These are phyloP conservation scores for Thamnaconus septentrionalis DNA, from an alignment of 2,113 vertebrate genomes.

Conservation along the genomic window DNA sequence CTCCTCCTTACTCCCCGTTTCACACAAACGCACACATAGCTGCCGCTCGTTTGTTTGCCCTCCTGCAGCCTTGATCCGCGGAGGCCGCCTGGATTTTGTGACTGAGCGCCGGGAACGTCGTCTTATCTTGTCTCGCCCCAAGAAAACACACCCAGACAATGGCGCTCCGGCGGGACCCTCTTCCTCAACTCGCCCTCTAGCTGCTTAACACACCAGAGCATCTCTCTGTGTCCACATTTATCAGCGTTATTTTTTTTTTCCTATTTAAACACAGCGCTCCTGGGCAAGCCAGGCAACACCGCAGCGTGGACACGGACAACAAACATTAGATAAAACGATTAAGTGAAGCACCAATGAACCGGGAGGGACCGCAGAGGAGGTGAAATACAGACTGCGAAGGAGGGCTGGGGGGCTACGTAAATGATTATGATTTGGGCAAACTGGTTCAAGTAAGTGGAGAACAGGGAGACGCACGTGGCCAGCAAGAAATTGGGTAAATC, in stretches of 20 bases:
- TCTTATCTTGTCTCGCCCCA: conserved; percentile 23
- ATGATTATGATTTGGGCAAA: conserved; percentile 24
- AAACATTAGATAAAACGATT: conserved; percentile 25
- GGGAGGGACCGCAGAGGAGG: conserved; percentile 10
- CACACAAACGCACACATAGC: conserved; percentile 1
- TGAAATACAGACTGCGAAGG: conserved; percentile 11
- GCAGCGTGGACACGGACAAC: not conserved
- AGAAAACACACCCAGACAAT: conserved; percentile 23
- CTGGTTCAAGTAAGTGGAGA: conserved; percentile 22
- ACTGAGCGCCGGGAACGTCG: conserved; percentile 20
- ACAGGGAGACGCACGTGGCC: not conserved
- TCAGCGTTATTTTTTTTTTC: conserved; percentile 23
- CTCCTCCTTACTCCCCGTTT: not conserved
- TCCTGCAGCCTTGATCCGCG: conserved; percentile 32
- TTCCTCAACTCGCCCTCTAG: not conserved
- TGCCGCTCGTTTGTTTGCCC: not conserved
- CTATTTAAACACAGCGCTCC: conserved; percentile 11
- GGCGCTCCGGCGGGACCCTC: conserved; percentile 12
- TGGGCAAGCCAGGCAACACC: conserved; percentile 20
- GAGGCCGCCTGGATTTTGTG: conserved; percentile 38
- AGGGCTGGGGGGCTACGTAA: not conserved
- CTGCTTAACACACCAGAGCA: conserved; percentile 14
- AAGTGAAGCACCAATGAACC: conserved; percentile 9
- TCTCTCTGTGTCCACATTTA: conserved; percentile 29
- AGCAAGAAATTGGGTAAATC: conserved; percentile 16